Evolutionary conservation across 2,888 invertebrate genomes (phyloP).

Genomic region (Frankliniella fusca): DNA sequence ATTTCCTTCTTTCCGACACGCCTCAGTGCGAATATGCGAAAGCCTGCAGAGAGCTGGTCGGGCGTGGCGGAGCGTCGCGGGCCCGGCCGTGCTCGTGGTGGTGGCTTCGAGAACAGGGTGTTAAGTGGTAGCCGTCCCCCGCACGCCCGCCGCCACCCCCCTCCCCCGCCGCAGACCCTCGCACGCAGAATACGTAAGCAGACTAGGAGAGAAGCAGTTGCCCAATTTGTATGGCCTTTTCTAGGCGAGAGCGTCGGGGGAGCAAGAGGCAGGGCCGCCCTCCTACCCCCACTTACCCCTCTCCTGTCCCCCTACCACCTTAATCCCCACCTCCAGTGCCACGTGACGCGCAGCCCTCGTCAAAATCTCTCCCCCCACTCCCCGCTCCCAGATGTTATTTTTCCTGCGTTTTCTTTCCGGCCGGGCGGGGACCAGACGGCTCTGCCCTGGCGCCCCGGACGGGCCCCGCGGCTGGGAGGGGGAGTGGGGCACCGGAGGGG

Average conservation of each 20-base stretch:
- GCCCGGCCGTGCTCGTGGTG: neutral
- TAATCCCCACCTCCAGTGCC: neutral
- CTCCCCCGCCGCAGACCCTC: neutral
- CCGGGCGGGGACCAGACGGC: neutral
- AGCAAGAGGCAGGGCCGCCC: neutral
- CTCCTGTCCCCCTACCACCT: too few species aligned
- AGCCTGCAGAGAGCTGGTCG: neutral
- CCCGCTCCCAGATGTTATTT: neutral
- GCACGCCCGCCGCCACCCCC: neutral
- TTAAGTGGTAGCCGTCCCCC: neutral
- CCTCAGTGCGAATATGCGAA: neutral
- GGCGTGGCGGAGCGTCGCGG: neutral
- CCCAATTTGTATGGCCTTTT: slow-evolving; percentile 25
- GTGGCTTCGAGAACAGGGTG: slow-evolving; percentile 16
- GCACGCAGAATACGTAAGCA: slow-evolving; percentile 24
- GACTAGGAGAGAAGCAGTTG: slow-evolving; percentile 3
- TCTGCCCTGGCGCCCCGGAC: too few species aligned
- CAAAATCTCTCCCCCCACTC: slow-evolving; percentile 8
- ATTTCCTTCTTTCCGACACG: neutral
- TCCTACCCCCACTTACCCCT: neutral
- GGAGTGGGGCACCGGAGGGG: too few species aligned
- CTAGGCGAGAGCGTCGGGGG: slow-evolving; percentile 19
- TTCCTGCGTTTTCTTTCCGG: neutral
- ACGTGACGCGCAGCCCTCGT: neutral
- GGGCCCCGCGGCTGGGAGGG: too few species aligned